A percentile compares a stretch with the other conserved stretches of the same genome.
These are phyloP conservation scores for Synodontis membranacea DNA, from an alignment of 2,113 vertebrate species.

Conservation along the genomic window DNA sequence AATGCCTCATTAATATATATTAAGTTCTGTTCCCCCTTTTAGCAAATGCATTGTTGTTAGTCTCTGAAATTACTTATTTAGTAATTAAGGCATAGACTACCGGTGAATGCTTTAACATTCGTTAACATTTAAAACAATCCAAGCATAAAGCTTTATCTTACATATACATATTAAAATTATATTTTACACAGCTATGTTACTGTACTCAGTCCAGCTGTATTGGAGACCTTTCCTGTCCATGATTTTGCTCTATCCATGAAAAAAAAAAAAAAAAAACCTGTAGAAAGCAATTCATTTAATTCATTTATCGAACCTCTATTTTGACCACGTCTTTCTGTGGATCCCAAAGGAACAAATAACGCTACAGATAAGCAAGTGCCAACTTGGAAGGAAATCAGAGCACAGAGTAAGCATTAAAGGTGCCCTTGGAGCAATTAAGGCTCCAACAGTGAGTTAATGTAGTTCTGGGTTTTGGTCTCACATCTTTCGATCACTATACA, in stretches of 20 bases:
- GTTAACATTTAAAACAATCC: not conserved
- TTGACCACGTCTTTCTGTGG: not conserved
- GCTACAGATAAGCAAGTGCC: not conserved
- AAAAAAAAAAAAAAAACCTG: not conserved
- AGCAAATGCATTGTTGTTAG: not conserved
- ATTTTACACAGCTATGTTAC: not conserved
- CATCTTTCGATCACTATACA: not conserved
- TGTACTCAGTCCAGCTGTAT: not conserved
- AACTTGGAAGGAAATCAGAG: constrained; percentile 17
- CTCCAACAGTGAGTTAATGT: not conserved
- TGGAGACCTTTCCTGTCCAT: not conserved
- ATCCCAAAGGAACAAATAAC: not conserved
- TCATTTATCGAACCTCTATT: not conserved
- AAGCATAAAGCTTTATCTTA: not conserved
- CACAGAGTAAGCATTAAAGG: not conserved
- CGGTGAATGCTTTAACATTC: not conserved
- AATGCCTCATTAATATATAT: not conserved
- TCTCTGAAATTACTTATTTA: not conserved
- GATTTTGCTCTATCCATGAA: not conserved
- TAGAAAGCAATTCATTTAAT: not conserved
- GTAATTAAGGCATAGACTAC: not conserved
- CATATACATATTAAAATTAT: not conserved
- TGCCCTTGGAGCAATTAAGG: not conserved
- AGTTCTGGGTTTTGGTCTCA: not conserved
- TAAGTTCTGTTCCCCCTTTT: not conserved